phyloP scores from a whole-genome alignment of 2,797 vertebrate species.

The Pseudomugil tenellus region DNA sequence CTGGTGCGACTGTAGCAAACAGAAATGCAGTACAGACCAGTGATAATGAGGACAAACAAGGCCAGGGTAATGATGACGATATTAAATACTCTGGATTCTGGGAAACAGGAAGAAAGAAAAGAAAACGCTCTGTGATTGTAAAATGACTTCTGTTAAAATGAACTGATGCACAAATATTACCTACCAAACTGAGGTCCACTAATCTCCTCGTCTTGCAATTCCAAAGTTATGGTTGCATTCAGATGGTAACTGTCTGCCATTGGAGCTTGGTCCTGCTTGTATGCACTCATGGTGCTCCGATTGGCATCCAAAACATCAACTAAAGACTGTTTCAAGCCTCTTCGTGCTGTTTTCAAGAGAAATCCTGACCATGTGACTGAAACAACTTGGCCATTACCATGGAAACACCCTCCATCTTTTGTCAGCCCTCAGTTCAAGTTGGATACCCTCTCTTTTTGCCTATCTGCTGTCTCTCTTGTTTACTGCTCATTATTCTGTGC shows the following conservation, averaged over 20 bases:
- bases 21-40: constrained; percentile 68
- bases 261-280: constrained; percentile 31
- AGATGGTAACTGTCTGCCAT: constrained; percentile 23
- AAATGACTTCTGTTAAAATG: background rate
- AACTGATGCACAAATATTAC: constrained; percentile 26
- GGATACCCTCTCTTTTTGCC: constrained; percentile 29
- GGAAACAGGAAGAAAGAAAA: constrained; percentile 6
- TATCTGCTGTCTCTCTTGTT: constrained; percentile 61
- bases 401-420: constrained; percentile 70
- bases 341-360: constrained; percentile 53
- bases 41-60: constrained; percentile 68
- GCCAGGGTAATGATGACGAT: constrained; percentile 70
- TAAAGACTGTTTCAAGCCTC: constrained; percentile 31
- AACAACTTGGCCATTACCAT: constrained; percentile 55
- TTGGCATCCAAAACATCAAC: constrained; percentile 52
- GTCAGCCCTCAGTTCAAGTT: constrained; percentile 49
- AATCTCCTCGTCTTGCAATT: constrained; percentile 40
- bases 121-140: background rate
- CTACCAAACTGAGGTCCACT: constrained; percentile 62
- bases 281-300: constrained; percentile 70
- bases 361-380: constrained; percentile 69
- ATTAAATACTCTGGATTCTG: constrained; percentile 79
- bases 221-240: constrained; percentile 62
- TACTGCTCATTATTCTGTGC: constrained; percentile 77
- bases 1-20: constrained; percentile 75